phyloP scores from a whole-genome alignment of 2,797 vertebrate species.

The Sylvia borin region DNA sequence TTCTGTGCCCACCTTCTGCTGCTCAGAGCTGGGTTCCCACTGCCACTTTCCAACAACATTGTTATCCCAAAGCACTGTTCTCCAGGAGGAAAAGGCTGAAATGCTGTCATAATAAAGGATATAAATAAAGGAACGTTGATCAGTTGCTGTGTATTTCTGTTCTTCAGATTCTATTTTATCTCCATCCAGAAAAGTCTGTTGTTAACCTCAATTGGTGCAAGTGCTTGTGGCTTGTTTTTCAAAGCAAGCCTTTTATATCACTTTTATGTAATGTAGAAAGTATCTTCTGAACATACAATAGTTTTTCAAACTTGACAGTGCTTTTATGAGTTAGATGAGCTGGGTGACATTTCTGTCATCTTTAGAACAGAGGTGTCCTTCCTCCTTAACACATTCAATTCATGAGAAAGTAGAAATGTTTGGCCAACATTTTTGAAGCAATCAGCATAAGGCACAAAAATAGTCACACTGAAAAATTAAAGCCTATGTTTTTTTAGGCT shows the following conservation, averaged over 20 bases:
- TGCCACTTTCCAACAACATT: not conserved
- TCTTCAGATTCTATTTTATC: slow-evolving; percentile 12
- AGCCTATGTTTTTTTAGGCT: not conserved
- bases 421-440: not conserved
- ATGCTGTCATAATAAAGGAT: not conserved
- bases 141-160: slow-evolving; percentile 4
- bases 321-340: slow-evolving; percentile 38
- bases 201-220: not conserved
- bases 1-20: not conserved
- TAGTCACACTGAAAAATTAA: not conserved
- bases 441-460: not conserved
- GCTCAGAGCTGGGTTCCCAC: not conserved
- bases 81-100: not conserved
- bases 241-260: slow-evolving; percentile 17
- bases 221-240: not conserved
- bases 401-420: not conserved
- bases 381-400: not conserved
- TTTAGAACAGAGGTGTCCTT: not conserved
- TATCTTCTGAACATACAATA: not conserved
- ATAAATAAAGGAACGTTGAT: slow-evolving; percentile 6
- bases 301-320: not conserved
- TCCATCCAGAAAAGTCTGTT: not conserved
- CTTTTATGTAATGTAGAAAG: not conserved
- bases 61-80: not conserved
- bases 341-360: not conserved